Evolutionary conservation across 2,888 invertebrate genomes (phyloP).

Genomic region (Tenodera sinensis): DNA sequence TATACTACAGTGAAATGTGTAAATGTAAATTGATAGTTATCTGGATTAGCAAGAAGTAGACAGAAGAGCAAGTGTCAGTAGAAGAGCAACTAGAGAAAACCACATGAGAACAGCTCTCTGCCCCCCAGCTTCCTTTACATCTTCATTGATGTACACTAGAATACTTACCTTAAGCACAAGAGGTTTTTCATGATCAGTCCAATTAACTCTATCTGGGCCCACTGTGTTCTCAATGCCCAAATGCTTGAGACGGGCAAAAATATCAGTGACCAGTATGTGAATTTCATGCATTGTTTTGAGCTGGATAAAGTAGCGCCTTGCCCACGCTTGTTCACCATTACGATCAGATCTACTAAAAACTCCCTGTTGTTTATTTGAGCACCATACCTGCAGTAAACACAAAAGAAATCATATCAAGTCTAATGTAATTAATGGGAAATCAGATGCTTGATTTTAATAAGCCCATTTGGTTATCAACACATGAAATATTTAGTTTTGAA

Average conservation of each 20-base stretch:
- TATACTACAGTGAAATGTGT: too few species aligned
- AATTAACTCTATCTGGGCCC: constrained; percentile 45
- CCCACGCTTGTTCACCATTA: constrained; percentile 61
- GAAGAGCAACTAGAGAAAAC: too few species aligned
- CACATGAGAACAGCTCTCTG: too few species aligned
- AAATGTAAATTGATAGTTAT: too few species aligned
- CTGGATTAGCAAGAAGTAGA: too few species aligned
- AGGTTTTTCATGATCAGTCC: constrained; percentile 52
- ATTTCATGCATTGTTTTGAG: constrained; percentile 69
- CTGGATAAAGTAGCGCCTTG: constrained; percentile 65
- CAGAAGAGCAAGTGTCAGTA: too few species aligned
- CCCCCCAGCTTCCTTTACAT: too few species aligned
- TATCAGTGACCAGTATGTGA: constrained; percentile 65
- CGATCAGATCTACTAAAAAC: constrained; percentile 49
- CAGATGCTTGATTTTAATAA: too few species aligned
- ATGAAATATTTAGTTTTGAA: too few species aligned
- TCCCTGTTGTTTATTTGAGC: constrained; percentile 55
- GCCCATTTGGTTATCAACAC: too few species aligned
- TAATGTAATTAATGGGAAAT: too few species aligned
- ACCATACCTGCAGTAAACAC: constrained; percentile 59
- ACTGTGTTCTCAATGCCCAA: constrained; percentile 58
- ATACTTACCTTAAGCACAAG: constrained; percentile 60
- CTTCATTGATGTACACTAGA: background rate
- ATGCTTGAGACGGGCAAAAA: constrained; percentile 57
- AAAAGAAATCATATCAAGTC: constrained; percentile 8